These are phyloP conservation scores for Eristalis tenax DNA, from an alignment of 2,888 invertebrate genomes.

Conservation along the genomic window DNA sequence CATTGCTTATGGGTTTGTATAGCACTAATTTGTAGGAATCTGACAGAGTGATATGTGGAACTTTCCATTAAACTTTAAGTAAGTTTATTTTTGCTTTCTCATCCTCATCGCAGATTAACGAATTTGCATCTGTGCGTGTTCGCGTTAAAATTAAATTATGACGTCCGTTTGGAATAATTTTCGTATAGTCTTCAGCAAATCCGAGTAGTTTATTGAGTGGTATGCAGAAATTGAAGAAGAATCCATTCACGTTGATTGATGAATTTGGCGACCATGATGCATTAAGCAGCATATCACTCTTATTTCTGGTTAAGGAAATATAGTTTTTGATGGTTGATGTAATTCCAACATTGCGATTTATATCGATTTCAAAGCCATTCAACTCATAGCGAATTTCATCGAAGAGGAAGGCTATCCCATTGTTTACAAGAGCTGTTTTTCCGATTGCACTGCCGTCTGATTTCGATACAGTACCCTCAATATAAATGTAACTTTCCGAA, in stretches of 20 bases:
- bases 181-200: not conserved
- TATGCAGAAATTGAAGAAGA: not conserved
- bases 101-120: not conserved
- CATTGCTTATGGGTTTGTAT: too few relatives aligned
- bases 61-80: slow-evolving; percentile 18
- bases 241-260: not conserved
- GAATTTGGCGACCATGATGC: slow-evolving; percentile 16
- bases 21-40: not conserved
- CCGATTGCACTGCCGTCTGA: slow-evolving; percentile 49
- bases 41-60: slow-evolving; percentile 3
- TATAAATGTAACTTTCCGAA: slow-evolving; percentile 73
- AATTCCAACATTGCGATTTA: not conserved
- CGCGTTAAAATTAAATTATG: slow-evolving; percentile 8
- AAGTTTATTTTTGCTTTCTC: slow-evolving; percentile 9
- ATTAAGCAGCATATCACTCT: slow-evolving; percentile 24
- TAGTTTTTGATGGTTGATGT: not conserved
- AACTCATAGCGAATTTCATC: not conserved
- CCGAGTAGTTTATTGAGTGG: not conserved
- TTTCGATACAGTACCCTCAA: slow-evolving; percentile 69
- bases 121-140: not conserved
- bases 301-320: not conserved
- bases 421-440: not conserved
- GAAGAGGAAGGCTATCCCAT: not conserved
- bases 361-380: slow-evolving; percentile 3
- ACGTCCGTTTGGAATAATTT: slow-evolving; percentile 8